Base-by-base conservation (phyloP, 2,797 vertebrate genomes). In the Neoniphon sammara region DNA sequence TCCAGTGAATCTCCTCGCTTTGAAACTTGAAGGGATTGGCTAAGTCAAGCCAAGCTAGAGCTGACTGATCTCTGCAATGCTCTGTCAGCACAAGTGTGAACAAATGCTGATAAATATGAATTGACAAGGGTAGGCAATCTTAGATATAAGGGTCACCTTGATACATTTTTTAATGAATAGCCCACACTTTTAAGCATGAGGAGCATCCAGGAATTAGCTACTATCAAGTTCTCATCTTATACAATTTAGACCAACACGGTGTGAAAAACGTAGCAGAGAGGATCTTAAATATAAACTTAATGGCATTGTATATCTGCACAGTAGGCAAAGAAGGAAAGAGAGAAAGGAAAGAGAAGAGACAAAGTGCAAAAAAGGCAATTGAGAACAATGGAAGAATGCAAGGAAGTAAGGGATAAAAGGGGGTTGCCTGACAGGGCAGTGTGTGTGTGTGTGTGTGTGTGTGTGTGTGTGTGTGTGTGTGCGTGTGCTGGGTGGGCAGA, bases 341-440 rank as follows among this genome's bases (percentile, higher is more conserved):
- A 54, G 54, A 55, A 39, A 42, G 42, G 17, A 46, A 39, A 23
- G 36, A 27, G 12, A 25, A 69, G 58, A 27, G 36, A 60, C 55
- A 42, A 53, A 14, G 84, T 65, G 55, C 62, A 55, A 69, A 80
- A 77, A 73, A 62, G 55, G 31, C 63, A 61, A 75, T 11, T 25
- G 56, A 70, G 62, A 74, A 67, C 70, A 85, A 64, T 66, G 21
- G 64, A 72, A 66, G 70, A 68, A 5, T 52, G 30, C 47, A 15
- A 69, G 53, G 80, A 39, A 66, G 64, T 60, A 20, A 21, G 50
- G 66, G 65, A 67, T 54, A 56, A 76, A 83, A 55, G 66, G 34
- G 20, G 65, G 50, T 36, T 84, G 77, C 78, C 68, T 86, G 86
- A 85, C 72, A 81, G 25, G 25, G 25, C 25, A 27, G 2, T 27